Evolutionary conservation across 2,888 invertebrate genomes (phyloP).

Genomic region (Agrochola circellaris): DNA sequence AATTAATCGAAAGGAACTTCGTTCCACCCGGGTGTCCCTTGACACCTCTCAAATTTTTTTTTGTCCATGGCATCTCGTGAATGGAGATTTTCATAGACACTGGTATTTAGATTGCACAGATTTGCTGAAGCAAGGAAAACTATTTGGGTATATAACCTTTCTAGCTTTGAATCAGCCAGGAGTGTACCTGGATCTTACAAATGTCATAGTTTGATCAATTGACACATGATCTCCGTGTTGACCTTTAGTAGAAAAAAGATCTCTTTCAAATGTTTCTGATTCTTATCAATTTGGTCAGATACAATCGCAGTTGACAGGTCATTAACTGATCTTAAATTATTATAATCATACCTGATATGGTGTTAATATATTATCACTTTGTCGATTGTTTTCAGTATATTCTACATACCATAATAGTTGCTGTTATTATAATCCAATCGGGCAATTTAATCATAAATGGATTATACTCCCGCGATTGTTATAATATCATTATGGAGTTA

Average conservation of each 20-base stretch:
- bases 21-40: too few species aligned
- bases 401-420: neutral
- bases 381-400: conserved; percentile 11
- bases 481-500: neutral
- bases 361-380: neutral
- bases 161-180: neutral
- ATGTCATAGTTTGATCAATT: neutral
- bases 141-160: too few species aligned
- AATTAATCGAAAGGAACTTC: too few species aligned
- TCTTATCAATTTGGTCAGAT: neutral
- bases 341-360: neutral
- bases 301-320: neutral
- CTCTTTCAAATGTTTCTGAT: too few species aligned
- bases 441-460: neutral
- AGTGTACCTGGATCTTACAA: too few species aligned
- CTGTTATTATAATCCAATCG: neutral
- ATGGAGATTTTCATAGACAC: neutral
- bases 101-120: neutral
- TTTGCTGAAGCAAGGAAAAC: neutral
- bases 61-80: neutral
- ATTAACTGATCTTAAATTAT: neutral
- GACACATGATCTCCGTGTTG: too few species aligned
- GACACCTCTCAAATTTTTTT: too few species aligned
- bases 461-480: neutral
- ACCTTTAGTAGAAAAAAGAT: too few species aligned